phyloP scores from a whole-genome alignment of 2,888 invertebrate genomes.

The Troides helena region DNA sequence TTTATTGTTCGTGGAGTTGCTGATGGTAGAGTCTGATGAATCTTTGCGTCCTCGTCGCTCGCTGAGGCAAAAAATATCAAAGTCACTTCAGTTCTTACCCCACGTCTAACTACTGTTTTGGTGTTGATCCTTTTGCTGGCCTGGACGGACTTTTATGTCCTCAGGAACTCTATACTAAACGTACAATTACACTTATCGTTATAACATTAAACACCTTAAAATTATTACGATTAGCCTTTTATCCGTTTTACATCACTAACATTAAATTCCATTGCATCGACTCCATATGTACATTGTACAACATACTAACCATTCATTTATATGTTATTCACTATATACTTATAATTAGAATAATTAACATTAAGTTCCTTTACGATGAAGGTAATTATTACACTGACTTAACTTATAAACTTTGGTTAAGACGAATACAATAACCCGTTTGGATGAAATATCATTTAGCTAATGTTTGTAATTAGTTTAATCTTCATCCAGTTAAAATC shows the following conservation, averaged over 20 bases:
- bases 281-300: slow-evolving; percentile 48
- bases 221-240: slow-evolving; percentile 32
- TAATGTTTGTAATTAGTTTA: neutral
- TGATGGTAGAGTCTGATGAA: slow-evolving; percentile 45
- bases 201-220: slow-evolving; percentile 22
- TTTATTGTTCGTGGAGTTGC: slow-evolving; percentile 49
- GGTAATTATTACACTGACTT: neutral
- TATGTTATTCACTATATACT: slow-evolving; percentile 1
- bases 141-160: slow-evolving; percentile 74
- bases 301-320: neutral
- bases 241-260: slow-evolving; percentile 43
- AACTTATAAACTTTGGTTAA: neutral
- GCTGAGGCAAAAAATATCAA: slow-evolving; percentile 44
- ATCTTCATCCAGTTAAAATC: neutral
- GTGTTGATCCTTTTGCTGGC: slow-evolving; percentile 73
- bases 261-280: slow-evolving; percentile 72
- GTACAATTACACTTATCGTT: slow-evolving; percentile 37
- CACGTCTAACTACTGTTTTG: slow-evolving; percentile 75
- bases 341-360: neutral
- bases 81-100: slow-evolving; percentile 46
- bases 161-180: slow-evolving; percentile 69
- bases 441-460: neutral
- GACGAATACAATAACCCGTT: neutral
- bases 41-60: slow-evolving; percentile 31
- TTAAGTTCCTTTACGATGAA: neutral